Evolutionary conservation across 2,888 invertebrate genomes (phyloP), one percentile per base, ranked within the genome.

Genomic region (Tetragnatha montana): DNA sequence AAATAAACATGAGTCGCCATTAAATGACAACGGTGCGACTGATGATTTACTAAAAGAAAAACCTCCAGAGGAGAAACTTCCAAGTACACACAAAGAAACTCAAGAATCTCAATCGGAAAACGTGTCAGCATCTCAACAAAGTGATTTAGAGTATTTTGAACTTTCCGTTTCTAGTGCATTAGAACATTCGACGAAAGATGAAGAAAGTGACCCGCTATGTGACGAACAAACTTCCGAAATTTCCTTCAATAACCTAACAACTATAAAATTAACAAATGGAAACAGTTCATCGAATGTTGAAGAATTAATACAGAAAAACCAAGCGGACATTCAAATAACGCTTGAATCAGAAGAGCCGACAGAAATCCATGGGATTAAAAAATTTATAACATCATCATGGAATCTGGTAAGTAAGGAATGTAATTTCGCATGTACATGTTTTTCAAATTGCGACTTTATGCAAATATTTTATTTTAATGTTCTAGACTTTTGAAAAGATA

Each of bases 301-400:
- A 35, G 35, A 35, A 35, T 4, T 35, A 35, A 35, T 35, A 35
- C 35, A 35, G 35, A 35, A 8, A 22, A 78, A 69, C 14, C 50
- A 14, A 71, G 69, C 19, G 8, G 6, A 14, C 6, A 19, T 21
- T 47, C 21, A 82, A 14, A 22, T 75, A 83, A 47, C 50, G n/a
- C 8, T n/a, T 19, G 71, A 79, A n/a, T 47, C 12, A 51, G 74
- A 80, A 49, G 76, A 71, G 22, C 19, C 60, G 70, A 76, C n/a
- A 8, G 87, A 81, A 75, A 71, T 51, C n/a, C 49, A 68, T 79
- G 74, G 87, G n/a, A 22, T 17, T 19, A 88, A 82, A 78, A 88
- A 88, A 78, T 74, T 78, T 51, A 82, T 51, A 35, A 78, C 87
- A n/a, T 76, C 87, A 8, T 82, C 87, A n/a, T 88, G 87, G 87